Base-by-base conservation (phyloP, 2,113 vertebrate genomes). In the Herpailurus yagouaroundi region DNA sequence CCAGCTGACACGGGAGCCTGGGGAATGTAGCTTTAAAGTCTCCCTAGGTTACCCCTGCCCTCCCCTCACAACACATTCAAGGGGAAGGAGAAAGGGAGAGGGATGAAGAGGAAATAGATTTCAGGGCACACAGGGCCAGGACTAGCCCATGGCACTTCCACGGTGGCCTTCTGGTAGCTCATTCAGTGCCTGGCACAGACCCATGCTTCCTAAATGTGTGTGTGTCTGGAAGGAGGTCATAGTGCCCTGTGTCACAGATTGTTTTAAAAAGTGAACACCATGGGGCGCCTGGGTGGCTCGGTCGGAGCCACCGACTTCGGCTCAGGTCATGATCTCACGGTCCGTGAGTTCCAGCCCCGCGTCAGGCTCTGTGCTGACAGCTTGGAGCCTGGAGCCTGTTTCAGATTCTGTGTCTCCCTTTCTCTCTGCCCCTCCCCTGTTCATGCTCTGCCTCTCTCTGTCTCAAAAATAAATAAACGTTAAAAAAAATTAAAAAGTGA, bases 61-160 rank as follows among this genome's bases (percentile, higher is more conserved):
- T 21, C n/a, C 11, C 15, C 9, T 4, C 7, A 1, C 11, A 38
- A n/a, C 64, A 21, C 38, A 41, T 1, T 7, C 3, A 69, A 48
- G 13, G 33, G 27, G 50, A 83, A 71, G 63, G 50, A 50, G 31
- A 16, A 66, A 55, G 52, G 91, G 33, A 69, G 15, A 18, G 29
- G 27, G 41, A 88, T 45, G 52, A n/a, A 25, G 25, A 21, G 50
- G 45, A 60, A 89, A 50, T 16, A 71, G 48, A 57, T 66, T 48
- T 66, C 68, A 41, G 82, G 66, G 45, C 50, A 48, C 60, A 2
- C 12, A 3, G 13, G 48, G 16, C 27, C 68, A 33, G 25, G 27
- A 31, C 7, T 13, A 66, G 19, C 63, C n/a, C 0, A 13, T 66
- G 92, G 48, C 55, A 71, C 45, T 81, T 84, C 60, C 41, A 45